Percentiles rank a stretch among this genome's conserved stretches.
Conservation (phyloP, 2,888 invertebrate genomes). For the Parasteatoda lunata region DNA sequence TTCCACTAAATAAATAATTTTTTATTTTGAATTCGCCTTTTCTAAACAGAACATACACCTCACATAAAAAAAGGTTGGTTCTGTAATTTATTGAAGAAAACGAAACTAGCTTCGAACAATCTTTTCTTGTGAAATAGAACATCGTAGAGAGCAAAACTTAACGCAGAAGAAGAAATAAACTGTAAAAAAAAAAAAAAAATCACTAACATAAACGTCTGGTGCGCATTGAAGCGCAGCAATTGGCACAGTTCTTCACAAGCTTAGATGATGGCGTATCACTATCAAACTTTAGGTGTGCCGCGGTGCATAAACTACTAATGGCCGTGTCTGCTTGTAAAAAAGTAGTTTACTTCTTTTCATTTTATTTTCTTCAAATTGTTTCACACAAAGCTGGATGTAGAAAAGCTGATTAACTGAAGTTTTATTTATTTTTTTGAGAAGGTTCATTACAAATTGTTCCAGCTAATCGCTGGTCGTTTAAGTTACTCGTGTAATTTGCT, state of each 20-base stretch:
- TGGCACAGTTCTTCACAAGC: slow-evolving; percentile 34
- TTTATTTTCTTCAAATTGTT: slow-evolving; percentile 8
- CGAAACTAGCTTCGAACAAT: neutral
- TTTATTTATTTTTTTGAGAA: neutral
- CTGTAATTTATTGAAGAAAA: neutral
- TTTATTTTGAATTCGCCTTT: too few relatives aligned
- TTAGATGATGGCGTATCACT: slow-evolving; percentile 35
- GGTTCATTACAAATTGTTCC: too few relatives aligned
- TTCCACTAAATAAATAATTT: too few relatives aligned
- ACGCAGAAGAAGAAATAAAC: neutral
- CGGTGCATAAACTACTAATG: slow-evolving; percentile 14
- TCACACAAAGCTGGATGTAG: neutral
- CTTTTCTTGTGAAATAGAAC: neutral
- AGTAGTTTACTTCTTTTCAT: slow-evolving; percentile 9
- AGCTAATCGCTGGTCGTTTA: too few relatives aligned
- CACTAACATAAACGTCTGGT: slow-evolving; percentile 1
- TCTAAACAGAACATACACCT: too few relatives aligned
- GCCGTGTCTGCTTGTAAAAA: neutral
- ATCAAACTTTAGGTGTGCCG: slow-evolving; percentile 17
- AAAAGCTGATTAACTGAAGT: neutral
- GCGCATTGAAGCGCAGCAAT: neutral
- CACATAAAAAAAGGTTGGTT: too few relatives aligned
- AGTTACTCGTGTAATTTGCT: too few relatives aligned
- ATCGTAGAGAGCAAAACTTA: neutral
- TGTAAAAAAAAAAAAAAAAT: neutral